Evolutionary conservation across 2,888 invertebrate genomes (phyloP), one percentile per base, ranked within the genome.

Genomic region (Chrysolina oricalcia): DNA sequence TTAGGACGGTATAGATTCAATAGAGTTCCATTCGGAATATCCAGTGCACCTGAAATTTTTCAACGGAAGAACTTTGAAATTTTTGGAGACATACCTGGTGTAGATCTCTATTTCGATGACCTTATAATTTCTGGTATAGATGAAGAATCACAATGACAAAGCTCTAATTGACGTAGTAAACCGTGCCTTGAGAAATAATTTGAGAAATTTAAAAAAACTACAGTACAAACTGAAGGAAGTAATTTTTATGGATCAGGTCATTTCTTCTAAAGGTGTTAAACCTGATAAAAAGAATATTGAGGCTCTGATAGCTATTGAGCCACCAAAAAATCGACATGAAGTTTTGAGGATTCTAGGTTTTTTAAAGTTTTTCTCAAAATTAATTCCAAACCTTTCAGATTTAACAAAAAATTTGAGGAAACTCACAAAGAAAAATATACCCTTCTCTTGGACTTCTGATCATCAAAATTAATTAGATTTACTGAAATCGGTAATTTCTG

Each of bases 281-380:
- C 75, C 77, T 15, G 62, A 71, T 53, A 9, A 21, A 17, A 63
- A 76, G 48, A 74, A 79, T 68, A 68, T 79, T 69, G 50, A 73
- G 73, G 78, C 79, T 43, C 41, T 80, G 21, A 15, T 19, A 15
- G 72, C 73, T 40, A 65, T 73, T 68, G 66, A 75, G 73, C 13
- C 56, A 5, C 75, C 80, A 27, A 65, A 72, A 68, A 75, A 68
- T 72, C 75, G 72, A 69, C 63, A 64, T 59, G 74, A 79, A 11
- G n/a, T 79, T 23, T 62, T 75, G 41, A 69, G 78, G 65, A 68
- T 80, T 63, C 43, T 80, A 21, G 80, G 79, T 2, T 19, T 81
- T 13, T 53, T 78, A 2, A 80, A 80, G 40, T 80, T 79, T 71
- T 79, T 81, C 62, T 75, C 78, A 21, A 79, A 77, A 71, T 80